phyloP scores from a whole-genome alignment of 2,797 vertebrate genomes.

The Sternarchorhynchus goeldii region DNA sequence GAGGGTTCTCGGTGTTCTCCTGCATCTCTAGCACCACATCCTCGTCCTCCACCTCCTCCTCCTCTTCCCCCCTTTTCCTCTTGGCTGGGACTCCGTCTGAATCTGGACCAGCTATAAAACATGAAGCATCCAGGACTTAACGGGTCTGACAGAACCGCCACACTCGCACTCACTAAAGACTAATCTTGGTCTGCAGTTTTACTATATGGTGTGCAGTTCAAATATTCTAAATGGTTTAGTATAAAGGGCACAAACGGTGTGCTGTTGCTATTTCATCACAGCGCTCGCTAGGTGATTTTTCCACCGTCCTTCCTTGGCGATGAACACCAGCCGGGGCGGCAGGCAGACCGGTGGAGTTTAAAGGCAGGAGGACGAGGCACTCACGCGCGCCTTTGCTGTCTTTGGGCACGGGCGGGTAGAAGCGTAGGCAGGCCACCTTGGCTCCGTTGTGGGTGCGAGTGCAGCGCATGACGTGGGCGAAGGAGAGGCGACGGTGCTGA shows the following conservation, averaged over 20 bases:
- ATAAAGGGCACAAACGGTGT: too few species aligned
- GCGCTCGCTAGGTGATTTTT: too few species aligned
- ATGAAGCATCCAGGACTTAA: neutral
- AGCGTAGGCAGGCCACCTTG: conserved; percentile 92
- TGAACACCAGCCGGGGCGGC: too few species aligned
- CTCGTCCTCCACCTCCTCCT: conserved; percentile 78
- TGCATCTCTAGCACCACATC: conserved; percentile 91
- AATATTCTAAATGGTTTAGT: too few species aligned
- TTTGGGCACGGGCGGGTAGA: conserved; percentile 87
- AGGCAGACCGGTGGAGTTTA: conserved; percentile 12
- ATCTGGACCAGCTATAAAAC: conserved; percentile 58
- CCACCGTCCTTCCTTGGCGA: too few species aligned
- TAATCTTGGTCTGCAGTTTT: too few species aligned
- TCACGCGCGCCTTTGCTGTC: conserved; percentile 67
- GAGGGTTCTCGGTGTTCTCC: conserved; percentile 92
- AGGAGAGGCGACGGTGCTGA: conserved; percentile 94
- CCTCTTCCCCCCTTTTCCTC: conserved; percentile 85
- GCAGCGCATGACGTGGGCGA: conserved; percentile 93
- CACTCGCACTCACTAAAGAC: too few species aligned
- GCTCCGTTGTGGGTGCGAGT: conserved; percentile 85
- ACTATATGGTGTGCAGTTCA: too few species aligned
- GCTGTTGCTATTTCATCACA: too few species aligned
- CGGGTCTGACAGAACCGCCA: neutral
- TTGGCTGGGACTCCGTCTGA: conserved; percentile 74
- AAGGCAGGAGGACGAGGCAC: conserved; percentile 28